A percentile compares a stretch with the other conserved stretches of the same genome.
Conservation (phyloP, 2,888 invertebrate species). For the Tetragonula carbonaria region DNA sequence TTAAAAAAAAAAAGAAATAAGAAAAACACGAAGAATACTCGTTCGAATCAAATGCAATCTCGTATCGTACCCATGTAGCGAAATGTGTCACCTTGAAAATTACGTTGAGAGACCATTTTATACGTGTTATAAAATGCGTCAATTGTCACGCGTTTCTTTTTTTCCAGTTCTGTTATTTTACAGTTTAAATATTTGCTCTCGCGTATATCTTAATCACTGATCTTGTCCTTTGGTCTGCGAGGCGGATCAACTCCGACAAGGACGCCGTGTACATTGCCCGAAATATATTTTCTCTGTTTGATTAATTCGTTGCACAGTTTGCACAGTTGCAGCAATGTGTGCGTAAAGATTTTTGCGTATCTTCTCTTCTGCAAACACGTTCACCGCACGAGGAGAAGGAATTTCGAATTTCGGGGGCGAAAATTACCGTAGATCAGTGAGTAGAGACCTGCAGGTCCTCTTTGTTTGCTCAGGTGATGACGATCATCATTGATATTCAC, state of each 20-base stretch:
- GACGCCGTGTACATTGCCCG: constrained; percentile 57
- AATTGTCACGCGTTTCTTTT: background rate
- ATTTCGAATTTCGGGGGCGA: constrained; percentile 20
- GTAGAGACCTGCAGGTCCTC: constrained; percentile 19
- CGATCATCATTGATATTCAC: constrained; percentile 57
- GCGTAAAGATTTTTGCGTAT: background rate
- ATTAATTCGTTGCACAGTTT: constrained; percentile 62
- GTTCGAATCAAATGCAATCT: background rate
- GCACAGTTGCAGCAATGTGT: constrained; percentile 62
- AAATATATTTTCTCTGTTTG: constrained; percentile 35
- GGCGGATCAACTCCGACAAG: constrained; percentile 76
- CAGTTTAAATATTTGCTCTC: too few species aligned
- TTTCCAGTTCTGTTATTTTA: background rate
- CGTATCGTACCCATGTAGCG: too few species aligned
- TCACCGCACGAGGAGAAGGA: constrained; percentile 18
- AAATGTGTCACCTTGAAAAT: background rate
- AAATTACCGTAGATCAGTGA: constrained; percentile 66
- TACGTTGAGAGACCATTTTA: too few species aligned
- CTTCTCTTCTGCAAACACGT: constrained; percentile 9
- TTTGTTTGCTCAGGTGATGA: constrained; percentile 67
- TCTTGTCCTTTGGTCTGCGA: constrained; percentile 57
- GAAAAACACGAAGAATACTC: background rate
- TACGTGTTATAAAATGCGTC: background rate
- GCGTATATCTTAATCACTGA: background rate
- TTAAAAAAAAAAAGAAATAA: background rate